These are phyloP conservation scores for Polymixis flavicincta DNA, from an alignment of 2,888 invertebrate species.

Conservation along the genomic window DNA sequence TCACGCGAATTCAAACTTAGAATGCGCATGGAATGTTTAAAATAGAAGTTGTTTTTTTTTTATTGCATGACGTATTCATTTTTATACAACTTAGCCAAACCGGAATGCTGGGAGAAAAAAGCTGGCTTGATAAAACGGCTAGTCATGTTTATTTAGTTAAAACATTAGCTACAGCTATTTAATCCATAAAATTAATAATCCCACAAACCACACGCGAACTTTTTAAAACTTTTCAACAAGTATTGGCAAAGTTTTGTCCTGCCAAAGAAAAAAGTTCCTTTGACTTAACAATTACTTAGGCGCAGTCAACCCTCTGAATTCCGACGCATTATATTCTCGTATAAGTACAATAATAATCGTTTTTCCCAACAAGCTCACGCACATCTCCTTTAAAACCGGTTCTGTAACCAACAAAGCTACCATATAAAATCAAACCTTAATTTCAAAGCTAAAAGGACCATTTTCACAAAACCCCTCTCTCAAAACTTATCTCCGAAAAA, in stretches of 20 bases:
- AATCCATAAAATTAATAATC: conserved; percentile 50
- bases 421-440: conserved; percentile 63
- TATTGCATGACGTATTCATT: conserved; percentile 31
- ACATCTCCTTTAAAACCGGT: conserved; percentile 79
- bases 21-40: conserved; percentile 45
- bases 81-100: conserved; percentile 17
- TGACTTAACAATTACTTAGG: conserved; percentile 71
- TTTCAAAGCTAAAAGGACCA: conserved; percentile 20
- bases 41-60: conserved; percentile 43
- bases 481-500: conserved; percentile 63
- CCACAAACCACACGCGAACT: conserved; percentile 45
- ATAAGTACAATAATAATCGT: conserved; percentile 82
- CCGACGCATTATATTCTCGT: conserved; percentile 72
- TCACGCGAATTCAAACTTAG: conserved; percentile 44
- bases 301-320: conserved; percentile 76
- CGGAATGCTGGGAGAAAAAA: conserved; percentile 38
- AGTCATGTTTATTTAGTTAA: conserved; percentile 50
- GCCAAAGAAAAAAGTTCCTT: conserved; percentile 67
- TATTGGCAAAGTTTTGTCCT: conserved; percentile 52
- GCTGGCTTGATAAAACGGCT: neutral
- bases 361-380: conserved; percentile 83
- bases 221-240: conserved; percentile 34
- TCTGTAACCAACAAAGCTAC: conserved; percentile 42
- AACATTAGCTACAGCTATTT: conserved; percentile 33
- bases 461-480: conserved; percentile 26